Evolutionary conservation across 2,888 invertebrate genomes (phyloP).

Genomic region (Drosophila cognata): DNA sequence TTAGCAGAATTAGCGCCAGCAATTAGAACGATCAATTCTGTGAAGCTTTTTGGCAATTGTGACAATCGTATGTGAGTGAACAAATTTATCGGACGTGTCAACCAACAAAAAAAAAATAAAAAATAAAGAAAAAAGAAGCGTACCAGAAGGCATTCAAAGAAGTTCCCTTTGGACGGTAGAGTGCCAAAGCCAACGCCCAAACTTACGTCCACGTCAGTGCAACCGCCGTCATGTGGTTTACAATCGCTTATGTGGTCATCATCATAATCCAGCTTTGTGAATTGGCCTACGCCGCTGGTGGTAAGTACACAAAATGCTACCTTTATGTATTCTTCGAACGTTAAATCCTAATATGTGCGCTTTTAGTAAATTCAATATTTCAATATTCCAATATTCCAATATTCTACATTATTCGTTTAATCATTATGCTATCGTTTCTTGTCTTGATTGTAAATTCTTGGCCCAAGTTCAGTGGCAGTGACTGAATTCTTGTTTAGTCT

Average conservation of each 20-base stretch:
- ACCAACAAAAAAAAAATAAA: not conserved
- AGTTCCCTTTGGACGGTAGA: constrained; percentile 19
- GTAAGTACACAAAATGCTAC: constrained; percentile 72
- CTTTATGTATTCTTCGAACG: not conserved
- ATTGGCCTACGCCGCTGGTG: constrained; percentile 84
- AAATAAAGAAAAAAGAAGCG: not conserved
- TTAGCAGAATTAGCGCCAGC: constrained; percentile 12
- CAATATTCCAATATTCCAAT: not conserved
- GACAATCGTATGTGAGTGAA: constrained; percentile 59
- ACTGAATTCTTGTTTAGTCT: not conserved
- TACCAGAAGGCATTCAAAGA: constrained; percentile 22
- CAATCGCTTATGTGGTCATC: constrained; percentile 83
- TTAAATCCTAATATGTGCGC: not conserved
- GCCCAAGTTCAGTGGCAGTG: not conserved
- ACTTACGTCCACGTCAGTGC: constrained; percentile 28
- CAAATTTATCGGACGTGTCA: constrained; percentile 25
- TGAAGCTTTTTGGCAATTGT: constrained; percentile 43
- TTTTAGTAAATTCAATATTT: not conserved
- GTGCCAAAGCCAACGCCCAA: constrained; percentile 33
- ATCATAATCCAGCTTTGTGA: constrained; percentile 84
- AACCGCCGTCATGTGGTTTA: constrained; percentile 84
- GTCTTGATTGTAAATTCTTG: not conserved
- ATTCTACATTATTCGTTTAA: not conserved
- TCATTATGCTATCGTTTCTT: not conserved
- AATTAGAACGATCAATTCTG: constrained; percentile 14